Percentiles rank a stretch among this genome's conserved stretches.
Conservation (phyloP, 1,140 invertebrate species). For the Cheumatopsyche charites region DNA sequence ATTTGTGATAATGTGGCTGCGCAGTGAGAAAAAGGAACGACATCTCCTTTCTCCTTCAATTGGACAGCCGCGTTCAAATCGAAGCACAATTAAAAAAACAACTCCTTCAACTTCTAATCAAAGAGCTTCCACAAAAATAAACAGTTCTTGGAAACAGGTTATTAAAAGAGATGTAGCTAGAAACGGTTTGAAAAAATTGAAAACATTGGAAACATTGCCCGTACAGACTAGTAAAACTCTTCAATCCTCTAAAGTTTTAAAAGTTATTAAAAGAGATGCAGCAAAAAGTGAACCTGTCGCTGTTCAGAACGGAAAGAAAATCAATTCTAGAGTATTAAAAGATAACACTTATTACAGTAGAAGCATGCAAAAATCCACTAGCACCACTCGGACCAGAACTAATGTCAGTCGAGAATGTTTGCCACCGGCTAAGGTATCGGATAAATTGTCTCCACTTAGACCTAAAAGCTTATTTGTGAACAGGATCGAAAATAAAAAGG, state of each 20-base stretch:
- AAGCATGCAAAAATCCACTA: constrained; percentile 36
- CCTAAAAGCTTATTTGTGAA: constrained; percentile 43
- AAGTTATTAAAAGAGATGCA: constrained; percentile 23
- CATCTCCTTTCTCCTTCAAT: constrained; percentile 36
- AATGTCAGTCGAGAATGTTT: constrained; percentile 21
- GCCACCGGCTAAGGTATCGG: constrained; percentile 20
- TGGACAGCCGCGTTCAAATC: constrained; percentile 22
- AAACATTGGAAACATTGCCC: constrained; percentile 4
- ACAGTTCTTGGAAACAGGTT: constrained; percentile 42
- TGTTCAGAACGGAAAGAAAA: not conserved
- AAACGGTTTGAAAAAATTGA: constrained; percentile 39
- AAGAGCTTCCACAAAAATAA: constrained; percentile 9
- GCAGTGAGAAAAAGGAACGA: constrained; percentile 45
- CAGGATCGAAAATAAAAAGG: constrained; percentile 1
- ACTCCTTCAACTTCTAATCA: not conserved
- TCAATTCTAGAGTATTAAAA: constrained; percentile 17
- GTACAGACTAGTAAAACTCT: constrained; percentile 17
- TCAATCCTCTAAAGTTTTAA: constrained; percentile 17
- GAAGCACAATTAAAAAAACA: constrained; percentile 33
- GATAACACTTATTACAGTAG: constrained; percentile 33
- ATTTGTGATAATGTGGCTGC: constrained; percentile 40
- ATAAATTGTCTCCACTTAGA: constrained; percentile 35
- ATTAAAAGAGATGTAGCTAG: constrained; percentile 42
- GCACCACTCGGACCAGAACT: constrained; percentile 4
- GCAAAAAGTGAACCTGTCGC: constrained; percentile 11